Base-by-base conservation (phyloP, 2,797 vertebrate species). In the Rhincodon typus region DNA sequence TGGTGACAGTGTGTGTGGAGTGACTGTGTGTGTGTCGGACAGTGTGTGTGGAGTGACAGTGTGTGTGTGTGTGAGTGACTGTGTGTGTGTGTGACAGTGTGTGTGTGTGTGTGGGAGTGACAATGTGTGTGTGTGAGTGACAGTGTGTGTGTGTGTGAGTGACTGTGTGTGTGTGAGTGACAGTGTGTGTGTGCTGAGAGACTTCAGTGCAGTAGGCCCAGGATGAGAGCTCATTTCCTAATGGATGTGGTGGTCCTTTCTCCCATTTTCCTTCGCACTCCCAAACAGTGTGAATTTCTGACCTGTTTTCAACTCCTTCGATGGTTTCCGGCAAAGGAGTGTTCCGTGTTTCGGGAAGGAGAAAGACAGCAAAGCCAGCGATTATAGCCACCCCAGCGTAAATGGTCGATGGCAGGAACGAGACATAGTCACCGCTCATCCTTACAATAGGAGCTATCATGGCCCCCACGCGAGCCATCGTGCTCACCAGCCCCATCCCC, bases 381-480 rank as follows among this genome's bases (percentile, higher is more conserved):
- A 97, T 42, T 95, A 99, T 96, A 0, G 98, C 98, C 0, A 98
- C 96, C 0, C 97, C 96, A 0, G 98, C 98, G 0, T 98, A 99
- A 94, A 99, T 98, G 0, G 98, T 27, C 8, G 98, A 97, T 0
- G 99, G 98, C 69, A 99, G 38, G 66, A 97, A 96, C 30, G 98
- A 98, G 95, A 98, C 96, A 0, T 98, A 97, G 96, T 99, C 99
- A 0, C 98, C 97, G 66, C 98, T 96, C 96, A 99, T 98, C 96
- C 98, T 98, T 84, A 99, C 98, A 4, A 98, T 97, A 0, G 99
- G 99, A 0, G 99, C 98, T 0, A 99, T 97, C 96, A 99, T 99
- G 96, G 98, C 98, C 0, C 99, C 99, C 0, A 98, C 95, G 0
- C 98, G 97, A 0, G 98, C 98, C 98, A 99, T 98, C 0, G 98